Base-by-base conservation (phyloP, 1,140 invertebrate species). In the Octopus sinensis region DNA sequence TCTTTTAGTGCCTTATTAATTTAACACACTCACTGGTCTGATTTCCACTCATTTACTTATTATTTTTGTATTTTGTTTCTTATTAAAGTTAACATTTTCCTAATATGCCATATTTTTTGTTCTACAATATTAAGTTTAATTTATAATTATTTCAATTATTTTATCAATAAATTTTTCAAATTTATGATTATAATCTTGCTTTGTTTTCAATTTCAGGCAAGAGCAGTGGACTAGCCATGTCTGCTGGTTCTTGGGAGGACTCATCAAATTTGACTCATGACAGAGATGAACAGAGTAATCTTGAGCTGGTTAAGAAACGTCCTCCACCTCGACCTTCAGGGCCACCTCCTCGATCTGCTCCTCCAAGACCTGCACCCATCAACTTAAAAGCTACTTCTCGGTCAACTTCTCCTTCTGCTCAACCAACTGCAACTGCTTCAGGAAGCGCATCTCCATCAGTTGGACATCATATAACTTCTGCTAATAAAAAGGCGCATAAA, bases 221-320 rank as follows among this genome's bases (percentile, higher is more conserved):
- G 80, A 62, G 79, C 80, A 68, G 83, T 79, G 81, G 82, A 79
- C 23, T 84, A 87, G 88, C 80, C 80, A 89, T 89, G 88, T 89
- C 88, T 83, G 85, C 84, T 79, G 85, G 85, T 79, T 88, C 87
- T 77, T 88, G 85, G 81, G 88, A 89, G 85, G 88, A 89, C 79
- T 88, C 87, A 71, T 88, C 88, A 73, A 87, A 87, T 79, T 83
- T 89, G 54, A 82, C 84, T 13, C 83, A 82, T 82, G 82, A 81
- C 56, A 84, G 84, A 51, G 84, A 85, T n/a, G 80, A 81, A 23
- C 23, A 53, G 12, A 43, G 30, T 43, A 43, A 43, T 43, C 30
- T 43, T 43, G 73, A 68, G 43, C n/a, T 7, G 12, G 43, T 51
- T 13, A 54, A 81, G 4, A 78, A 81, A 68, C 68, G 75, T 23